A percentile compares a stretch with the other conserved stretches of the same genome.
Conservation (phyloP, 2,113 vertebrate genomes). For the Recurvirostra avosetta region DNA sequence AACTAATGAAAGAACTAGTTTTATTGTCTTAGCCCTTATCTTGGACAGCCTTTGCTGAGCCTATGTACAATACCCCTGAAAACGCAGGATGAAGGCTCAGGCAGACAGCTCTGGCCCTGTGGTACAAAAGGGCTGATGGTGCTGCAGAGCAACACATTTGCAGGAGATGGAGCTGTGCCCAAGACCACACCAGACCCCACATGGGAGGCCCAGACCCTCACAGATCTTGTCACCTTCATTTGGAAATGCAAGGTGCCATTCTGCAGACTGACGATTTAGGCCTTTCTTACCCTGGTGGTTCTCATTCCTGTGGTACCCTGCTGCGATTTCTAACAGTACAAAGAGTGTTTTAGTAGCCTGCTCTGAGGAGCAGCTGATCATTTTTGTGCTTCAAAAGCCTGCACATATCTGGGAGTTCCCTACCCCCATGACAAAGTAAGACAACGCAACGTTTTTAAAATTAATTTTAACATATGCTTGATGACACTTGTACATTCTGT, state of each 20-base stretch:
- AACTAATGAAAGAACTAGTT: neutral
- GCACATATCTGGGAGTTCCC: neutral
- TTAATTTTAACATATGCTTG: neutral
- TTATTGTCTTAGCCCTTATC: neutral
- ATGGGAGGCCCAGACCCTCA: neutral
- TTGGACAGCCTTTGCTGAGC: neutral
- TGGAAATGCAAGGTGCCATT: neutral
- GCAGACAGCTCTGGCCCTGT: neutral
- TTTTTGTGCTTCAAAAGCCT: neutral
- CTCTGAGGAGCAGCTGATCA: neutral
- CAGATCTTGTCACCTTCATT: neutral
- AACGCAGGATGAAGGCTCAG: too few species aligned
- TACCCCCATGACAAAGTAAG: neutral
- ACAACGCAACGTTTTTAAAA: neutral
- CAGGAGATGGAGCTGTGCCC: neutral
- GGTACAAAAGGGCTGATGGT: neutral
- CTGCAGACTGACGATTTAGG: neutral
- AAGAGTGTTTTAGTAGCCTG: neutral
- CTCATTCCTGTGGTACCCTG: neutral
- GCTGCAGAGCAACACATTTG: rapidly evolving
- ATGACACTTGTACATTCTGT: neutral
- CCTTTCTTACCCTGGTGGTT: neutral
- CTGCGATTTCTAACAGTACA: neutral
- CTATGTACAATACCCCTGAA: neutral
- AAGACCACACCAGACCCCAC: neutral